These are phyloP conservation scores for Myotis myotis DNA, from an alignment of 2,797 vertebrate species.

Conservation along the genomic window DNA sequence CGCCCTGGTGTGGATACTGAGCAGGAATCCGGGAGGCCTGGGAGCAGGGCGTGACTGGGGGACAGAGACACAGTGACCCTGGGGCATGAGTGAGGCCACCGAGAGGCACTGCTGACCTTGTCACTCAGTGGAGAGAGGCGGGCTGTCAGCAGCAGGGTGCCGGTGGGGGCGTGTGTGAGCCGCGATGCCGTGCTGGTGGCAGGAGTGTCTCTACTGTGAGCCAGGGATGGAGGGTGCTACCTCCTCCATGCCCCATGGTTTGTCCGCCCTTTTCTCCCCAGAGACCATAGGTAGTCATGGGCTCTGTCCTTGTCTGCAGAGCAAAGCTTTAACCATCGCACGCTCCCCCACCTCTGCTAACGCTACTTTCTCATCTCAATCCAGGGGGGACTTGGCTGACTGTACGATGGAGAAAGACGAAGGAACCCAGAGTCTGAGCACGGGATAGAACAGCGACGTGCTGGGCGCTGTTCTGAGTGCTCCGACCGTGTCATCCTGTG, in stretches of 20 bases:
- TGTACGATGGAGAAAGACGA: neutral
- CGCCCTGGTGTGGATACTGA: slow-evolving; percentile 65
- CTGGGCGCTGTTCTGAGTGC: neutral
- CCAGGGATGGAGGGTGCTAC: neutral
- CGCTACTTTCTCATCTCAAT: neutral
- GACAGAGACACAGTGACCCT: neutral
- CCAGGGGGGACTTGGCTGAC: neutral
- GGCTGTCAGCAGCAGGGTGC: no score
- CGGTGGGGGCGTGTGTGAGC: neutral
- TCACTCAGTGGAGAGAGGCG: no score
- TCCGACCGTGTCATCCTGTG: neutral
- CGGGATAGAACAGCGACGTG: neutral
- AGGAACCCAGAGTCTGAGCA: neutral
- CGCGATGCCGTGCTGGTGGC: neutral
- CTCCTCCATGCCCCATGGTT: neutral
- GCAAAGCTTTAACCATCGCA: neutral
- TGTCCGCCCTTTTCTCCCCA: neutral
- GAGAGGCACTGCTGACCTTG: no score
- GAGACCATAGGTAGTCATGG: neutral
- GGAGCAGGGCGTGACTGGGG: neutral
- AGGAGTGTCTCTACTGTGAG: neutral
- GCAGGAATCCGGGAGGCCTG: slow-evolving; percentile 63
- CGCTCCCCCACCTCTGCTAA: neutral
- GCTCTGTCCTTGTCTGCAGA: neutral
- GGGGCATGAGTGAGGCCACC: fast-evolving